phyloP scores from a whole-genome alignment of 1,140 invertebrate genomes.

The Trypoxylus dichotomus region DNA sequence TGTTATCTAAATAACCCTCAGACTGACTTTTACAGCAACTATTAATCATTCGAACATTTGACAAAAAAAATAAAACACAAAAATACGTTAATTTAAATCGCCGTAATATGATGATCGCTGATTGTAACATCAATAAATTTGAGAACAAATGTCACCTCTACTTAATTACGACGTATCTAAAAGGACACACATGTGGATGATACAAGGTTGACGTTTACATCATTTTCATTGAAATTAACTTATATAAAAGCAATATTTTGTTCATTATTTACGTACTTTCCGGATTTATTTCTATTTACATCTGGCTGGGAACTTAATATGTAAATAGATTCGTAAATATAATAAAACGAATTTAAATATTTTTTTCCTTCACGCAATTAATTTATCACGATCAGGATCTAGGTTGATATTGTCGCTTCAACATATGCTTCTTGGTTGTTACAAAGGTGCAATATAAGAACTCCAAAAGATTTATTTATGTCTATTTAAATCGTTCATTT shows the following conservation, averaged over 20 bases:
- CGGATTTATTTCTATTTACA: background rate
- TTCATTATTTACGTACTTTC: background rate
- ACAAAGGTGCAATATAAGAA: background rate
- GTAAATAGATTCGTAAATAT: background rate
- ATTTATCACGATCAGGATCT: background rate
- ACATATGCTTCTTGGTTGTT: background rate
- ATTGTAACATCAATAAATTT: constrained; percentile 16
- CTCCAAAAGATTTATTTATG: background rate
- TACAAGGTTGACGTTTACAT: constrained; percentile 1
- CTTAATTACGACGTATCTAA: background rate
- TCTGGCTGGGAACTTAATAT: background rate
- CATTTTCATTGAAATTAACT: background rate
- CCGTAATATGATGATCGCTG: background rate
- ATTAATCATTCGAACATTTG: background rate
- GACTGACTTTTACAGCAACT: background rate
- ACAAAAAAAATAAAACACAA: background rate
- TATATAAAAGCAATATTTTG: background rate
- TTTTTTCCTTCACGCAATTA: background rate
- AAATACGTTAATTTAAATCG: background rate
- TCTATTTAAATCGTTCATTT: background rate
- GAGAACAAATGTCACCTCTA: background rate
- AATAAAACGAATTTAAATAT: background rate
- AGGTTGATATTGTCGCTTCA: background rate
- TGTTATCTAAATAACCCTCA: background rate
- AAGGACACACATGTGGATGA: background rate